phyloP scores from a whole-genome alignment of 2,113 vertebrate genomes.

The Holacanthus passer region DNA sequence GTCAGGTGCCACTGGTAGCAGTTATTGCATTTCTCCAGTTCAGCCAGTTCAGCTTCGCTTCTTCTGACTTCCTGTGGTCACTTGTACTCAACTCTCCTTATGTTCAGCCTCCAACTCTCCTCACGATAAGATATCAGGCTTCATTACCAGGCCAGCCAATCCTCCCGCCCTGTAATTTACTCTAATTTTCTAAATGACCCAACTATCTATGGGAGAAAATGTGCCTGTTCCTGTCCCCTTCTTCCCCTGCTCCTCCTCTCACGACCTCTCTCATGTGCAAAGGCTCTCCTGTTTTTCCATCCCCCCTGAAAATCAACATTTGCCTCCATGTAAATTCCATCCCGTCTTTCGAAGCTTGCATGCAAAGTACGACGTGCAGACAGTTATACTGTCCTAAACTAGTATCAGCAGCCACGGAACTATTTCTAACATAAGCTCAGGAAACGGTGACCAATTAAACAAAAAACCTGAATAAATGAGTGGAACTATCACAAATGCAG shows the following conservation, averaged over 20 bases:
- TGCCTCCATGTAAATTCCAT: constrained; percentile 61
- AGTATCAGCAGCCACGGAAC: not conserved
- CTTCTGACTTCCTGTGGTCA: not conserved
- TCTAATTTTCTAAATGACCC: constrained; percentile 74
- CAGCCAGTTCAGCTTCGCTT: not conserved
- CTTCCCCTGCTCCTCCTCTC: not conserved
- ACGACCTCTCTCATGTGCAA: not conserved
- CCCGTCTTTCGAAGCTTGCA: constrained; percentile 29
- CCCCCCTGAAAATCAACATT: constrained; percentile 37
- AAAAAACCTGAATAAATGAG: too few species aligned
- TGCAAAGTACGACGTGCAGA: constrained; percentile 40
- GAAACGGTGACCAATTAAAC: not conserved
- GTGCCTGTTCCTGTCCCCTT: constrained; percentile 58
- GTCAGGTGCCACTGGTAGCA: not conserved
- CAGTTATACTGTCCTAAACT: not conserved
- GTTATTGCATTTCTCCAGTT: not conserved
- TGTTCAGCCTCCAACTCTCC: constrained; percentile 15
- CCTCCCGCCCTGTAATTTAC: constrained; percentile 79
- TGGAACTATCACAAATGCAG: not conserved
- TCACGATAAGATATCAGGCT: constrained; percentile 70
- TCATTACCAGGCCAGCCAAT: constrained; percentile 41
- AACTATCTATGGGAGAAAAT: constrained; percentile 69
- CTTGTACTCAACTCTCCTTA: not conserved
- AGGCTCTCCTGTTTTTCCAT: not conserved
- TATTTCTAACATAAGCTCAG: not conserved